Base-by-base conservation (phyloP, 92 coral and sea anemone species). In the Zoanthus solanderi region DNA sequence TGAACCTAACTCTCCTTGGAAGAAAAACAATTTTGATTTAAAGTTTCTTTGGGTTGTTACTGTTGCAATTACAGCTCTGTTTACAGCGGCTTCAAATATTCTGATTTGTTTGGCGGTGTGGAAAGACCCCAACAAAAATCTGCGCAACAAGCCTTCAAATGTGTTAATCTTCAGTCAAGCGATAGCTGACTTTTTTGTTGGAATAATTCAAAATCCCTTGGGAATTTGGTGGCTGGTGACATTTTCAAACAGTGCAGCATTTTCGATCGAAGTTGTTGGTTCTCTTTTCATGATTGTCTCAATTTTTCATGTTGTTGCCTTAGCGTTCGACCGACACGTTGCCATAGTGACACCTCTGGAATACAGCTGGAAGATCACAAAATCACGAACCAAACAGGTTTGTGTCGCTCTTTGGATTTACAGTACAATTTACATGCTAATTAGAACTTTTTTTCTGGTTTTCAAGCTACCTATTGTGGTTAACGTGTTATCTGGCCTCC, bases 181-280 rank as follows among this genome's bases (percentile, higher is more conserved):
- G 9, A 14, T 92, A 8, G 98, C 98, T 13, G 98, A 94, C 18
- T 83, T 94, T 28, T 90, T 90, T 29, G 98, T 94, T 3, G 98
- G 98, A 0, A 48, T 90, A 0, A 84, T 92, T n/a, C 94, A 84
- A 66, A 92, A 92, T 23, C 93, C 94, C 0, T 11, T 92, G 16
- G 87, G 94, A 29, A 78, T 91, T 6, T 92, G 95, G 95, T 94
- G 98, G 98, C 60, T 94, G 61, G n/a, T 85, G 47, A 94, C 92
- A 16, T 92, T 94, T 72, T 78, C 92, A 1, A 60, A 84, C 12
- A 75, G 29, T 9, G 86, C 93, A 3, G 61, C 74, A 10, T 58
- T 63, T 12, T 29, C 77, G 1, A 89, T 92, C 14, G 98, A 94
- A 71, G 84, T 92, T 7, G 60, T 85, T 10, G 90, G 95, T 47